Percentiles rank a stretch among this genome's conserved stretches.
These are phyloP conservation scores for Oscheius sp. DNA, from an alignment of 2,888 invertebrate species.

Conservation along the genomic window DNA sequence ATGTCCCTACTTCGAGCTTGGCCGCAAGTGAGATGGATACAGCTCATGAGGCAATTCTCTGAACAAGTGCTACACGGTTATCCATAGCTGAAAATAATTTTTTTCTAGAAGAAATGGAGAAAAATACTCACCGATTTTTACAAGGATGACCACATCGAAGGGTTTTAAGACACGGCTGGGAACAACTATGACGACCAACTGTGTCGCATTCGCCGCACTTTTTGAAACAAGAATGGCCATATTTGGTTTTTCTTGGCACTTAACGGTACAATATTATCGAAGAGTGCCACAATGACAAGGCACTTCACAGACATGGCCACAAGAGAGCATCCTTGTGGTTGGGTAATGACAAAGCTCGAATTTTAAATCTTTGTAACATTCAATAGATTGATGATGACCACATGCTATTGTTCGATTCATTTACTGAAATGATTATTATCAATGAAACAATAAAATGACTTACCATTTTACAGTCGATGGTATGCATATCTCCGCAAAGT, in stretches of 20 bases:
- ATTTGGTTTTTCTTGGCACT: conserved; percentile 58
- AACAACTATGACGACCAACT: neutral
- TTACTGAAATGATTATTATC: neutral
- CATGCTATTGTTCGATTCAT: neutral
- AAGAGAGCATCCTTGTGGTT: neutral
- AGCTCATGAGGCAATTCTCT: neutral
- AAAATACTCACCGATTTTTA: neutral
- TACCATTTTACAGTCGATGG: conserved; percentile 29
- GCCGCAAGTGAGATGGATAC: conserved; percentile 24
- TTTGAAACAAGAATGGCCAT: conserved; percentile 69
- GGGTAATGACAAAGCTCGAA: neutral
- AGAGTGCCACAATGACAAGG: conserved; percentile 18
- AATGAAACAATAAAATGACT: neutral
- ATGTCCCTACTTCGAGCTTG: neutral
- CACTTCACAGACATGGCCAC: conserved; percentile 10
- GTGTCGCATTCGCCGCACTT: conserved; percentile 65
- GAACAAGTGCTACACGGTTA: conserved; percentile 12
- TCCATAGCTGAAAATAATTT: conserved; percentile 30
- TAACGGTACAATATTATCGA: conserved; percentile 43
- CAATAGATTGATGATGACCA: conserved; percentile 8
- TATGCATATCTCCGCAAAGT: conserved; percentile 35
- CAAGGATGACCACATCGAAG: conserved; percentile 20
- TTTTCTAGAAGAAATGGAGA: neutral
- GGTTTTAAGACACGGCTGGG: neutral
- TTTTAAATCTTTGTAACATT: conserved; percentile 4